phyloP scores from a whole-genome alignment of 2,113 vertebrate genomes.

The Lipotes vexillifer region DNA sequence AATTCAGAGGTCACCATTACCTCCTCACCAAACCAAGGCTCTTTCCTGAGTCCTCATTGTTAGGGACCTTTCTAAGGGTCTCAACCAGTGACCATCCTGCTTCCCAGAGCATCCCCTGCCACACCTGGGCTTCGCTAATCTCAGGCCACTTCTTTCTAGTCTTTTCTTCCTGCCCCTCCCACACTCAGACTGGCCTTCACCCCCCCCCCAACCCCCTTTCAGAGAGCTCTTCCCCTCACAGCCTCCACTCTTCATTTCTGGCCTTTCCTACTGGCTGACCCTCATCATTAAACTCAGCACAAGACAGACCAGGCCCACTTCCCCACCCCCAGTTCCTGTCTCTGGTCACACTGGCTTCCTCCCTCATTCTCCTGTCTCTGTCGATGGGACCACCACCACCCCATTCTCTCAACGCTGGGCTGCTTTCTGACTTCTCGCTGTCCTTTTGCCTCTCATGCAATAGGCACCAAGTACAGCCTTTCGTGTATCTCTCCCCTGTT shows the following conservation, averaged over 20 bases:
- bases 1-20: background rate
- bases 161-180: background rate
- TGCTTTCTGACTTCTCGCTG: background rate
- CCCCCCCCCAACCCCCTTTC: too few species aligned
- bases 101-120: background rate
- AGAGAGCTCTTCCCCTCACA: background rate
- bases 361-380: background rate
- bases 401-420: background rate
- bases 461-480: background rate
- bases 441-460: background rate
- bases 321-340: background rate
- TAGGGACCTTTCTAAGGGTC: background rate
- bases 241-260: background rate
- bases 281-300: background rate
- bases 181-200: background rate
- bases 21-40: background rate
- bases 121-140: background rate
- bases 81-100: background rate
- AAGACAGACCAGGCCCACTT: too few species aligned
- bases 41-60: background rate
- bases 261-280: background rate
- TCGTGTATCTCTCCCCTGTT: background rate
- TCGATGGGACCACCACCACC: accelerated
- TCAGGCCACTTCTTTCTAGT: background rate
- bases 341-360: too few species aligned